phyloP scores from a whole-genome alignment of 2,113 vertebrate genomes.

The Noturus placidus region DNA sequence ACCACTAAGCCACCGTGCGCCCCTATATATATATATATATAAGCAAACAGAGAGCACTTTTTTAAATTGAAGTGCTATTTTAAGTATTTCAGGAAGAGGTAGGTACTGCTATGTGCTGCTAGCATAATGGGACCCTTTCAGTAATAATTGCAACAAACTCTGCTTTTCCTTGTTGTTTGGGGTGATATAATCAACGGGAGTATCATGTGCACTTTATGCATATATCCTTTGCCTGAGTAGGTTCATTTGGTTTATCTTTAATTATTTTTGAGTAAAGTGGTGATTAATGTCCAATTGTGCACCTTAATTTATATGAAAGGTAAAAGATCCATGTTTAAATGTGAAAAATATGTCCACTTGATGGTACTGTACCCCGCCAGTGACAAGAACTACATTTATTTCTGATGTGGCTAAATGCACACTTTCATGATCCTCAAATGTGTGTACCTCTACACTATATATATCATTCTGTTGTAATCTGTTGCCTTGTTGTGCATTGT shows the following conservation, averaged over 20 bases:
- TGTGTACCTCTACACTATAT: not conserved
- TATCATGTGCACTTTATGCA: not conserved
- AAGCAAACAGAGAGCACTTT: too few relatives aligned
- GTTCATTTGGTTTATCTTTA: not conserved
- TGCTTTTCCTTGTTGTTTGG: not conserved
- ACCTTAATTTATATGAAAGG: not conserved
- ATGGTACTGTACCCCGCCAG: not conserved
- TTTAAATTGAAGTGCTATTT: too few relatives aligned
- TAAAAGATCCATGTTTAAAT: not conserved
- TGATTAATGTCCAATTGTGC: not conserved
- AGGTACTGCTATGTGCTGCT: not conserved
- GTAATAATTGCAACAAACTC: not conserved
- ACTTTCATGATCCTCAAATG: too few relatives aligned
- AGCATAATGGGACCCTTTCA: not conserved
- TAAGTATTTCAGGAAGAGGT: too few relatives aligned
- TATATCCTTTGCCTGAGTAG: not conserved
- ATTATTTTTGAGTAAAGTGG: not conserved
- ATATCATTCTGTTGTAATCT: not conserved
- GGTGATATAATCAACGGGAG: not conserved
- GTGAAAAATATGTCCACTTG: not conserved
- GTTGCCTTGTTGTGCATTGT: not conserved
- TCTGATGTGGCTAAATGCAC: not conserved
- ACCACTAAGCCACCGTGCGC: too few relatives aligned
- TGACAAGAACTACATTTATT: not conserved
- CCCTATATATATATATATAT: too few relatives aligned